Conservation (phyloP, 2,888 invertebrate genomes). For the Hipparchia semele region DNA sequence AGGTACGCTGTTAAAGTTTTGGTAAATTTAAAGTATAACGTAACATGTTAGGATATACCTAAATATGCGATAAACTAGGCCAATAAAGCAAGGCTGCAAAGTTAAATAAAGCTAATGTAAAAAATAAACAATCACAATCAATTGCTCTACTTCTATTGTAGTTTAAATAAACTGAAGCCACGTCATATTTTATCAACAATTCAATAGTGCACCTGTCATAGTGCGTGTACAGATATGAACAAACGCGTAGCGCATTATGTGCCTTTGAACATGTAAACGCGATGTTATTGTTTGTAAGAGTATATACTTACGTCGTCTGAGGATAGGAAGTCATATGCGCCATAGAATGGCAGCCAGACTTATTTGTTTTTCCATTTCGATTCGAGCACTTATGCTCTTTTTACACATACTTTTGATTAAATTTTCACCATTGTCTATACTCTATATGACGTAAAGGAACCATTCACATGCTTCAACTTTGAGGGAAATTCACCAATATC, state of each 20-base stretch:
- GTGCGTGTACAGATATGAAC: slow-evolving; percentile 24
- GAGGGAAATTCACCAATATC: no score
- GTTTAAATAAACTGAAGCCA: slow-evolving; percentile 16
- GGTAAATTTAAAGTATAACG: no score
- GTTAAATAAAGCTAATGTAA: neutral
- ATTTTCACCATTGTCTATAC: neutral
- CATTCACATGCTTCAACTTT: no score
- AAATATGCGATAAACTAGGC: neutral
- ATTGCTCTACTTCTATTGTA: slow-evolving; percentile 24
- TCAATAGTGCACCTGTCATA: slow-evolving; percentile 26
- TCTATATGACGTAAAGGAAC: no score
- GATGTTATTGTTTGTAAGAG: neutral
- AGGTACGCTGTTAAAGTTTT: neutral
- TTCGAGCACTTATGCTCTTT: neutral
- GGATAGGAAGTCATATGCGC: neutral
- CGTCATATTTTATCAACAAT: slow-evolving; percentile 29
- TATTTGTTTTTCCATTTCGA: slow-evolving; percentile 12
- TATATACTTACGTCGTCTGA: neutral
- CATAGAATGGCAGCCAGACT: neutral
- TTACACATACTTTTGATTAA: neutral
- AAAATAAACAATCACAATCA: slow-evolving; percentile 25
- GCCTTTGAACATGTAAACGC: neutral
- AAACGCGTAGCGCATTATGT: slow-evolving; percentile 6
- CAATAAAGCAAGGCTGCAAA: neutral
- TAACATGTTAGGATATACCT: neutral